Evolutionary conservation across 2,113 vertebrate species (phyloP), one percentile per base, ranked within the genome.

Genomic region (Poeciliopsis turrubarensis): DNA sequence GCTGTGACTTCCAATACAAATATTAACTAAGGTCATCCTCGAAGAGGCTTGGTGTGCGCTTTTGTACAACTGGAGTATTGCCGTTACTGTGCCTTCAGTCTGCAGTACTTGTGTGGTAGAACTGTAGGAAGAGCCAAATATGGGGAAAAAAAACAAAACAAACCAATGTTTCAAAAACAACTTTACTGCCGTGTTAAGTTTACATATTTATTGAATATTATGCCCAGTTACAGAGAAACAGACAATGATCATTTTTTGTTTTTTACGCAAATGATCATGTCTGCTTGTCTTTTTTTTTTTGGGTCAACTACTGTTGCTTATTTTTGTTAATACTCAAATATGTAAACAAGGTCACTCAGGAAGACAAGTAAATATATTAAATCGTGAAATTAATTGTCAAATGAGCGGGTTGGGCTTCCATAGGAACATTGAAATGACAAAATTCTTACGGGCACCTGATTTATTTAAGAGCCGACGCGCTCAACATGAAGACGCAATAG

Each of bases 81-180:
- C 83, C 71, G 79, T 92, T 75, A 81, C 81, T 77, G 90, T 93
- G 91, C 92, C 92, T 94, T 93, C 73, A 70, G 79, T 71, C 82
- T 81, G 72, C 73, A 72, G 78, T 77, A 63, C 81, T 51, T 63
- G 65, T 87, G 75, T 82, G 66, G 62, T 86, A 54, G 60, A 81
- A 80, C 84, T 76, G 66, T 77, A 64, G 22, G 14, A 37, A 39
- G 71, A 82, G 73, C 44, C 69, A 72, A 70, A 31, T 47, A 47
- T 47, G 17, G 5, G 5, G 5, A 47, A 47, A 47, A 17, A 6
- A 4, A 19, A 15, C 0, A 17, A 17, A 47, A 47, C 2, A 17
- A 47, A 47, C 2, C 47, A 73, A 47, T 47, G 63, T 65, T 69
- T 37, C 9, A 66, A 11, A 64, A 78, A 32, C 57, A 34, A 73